Evolutionary conservation across 2,113 vertebrate genomes (phyloP).

Genomic region (Trogon surrucura): DNA sequence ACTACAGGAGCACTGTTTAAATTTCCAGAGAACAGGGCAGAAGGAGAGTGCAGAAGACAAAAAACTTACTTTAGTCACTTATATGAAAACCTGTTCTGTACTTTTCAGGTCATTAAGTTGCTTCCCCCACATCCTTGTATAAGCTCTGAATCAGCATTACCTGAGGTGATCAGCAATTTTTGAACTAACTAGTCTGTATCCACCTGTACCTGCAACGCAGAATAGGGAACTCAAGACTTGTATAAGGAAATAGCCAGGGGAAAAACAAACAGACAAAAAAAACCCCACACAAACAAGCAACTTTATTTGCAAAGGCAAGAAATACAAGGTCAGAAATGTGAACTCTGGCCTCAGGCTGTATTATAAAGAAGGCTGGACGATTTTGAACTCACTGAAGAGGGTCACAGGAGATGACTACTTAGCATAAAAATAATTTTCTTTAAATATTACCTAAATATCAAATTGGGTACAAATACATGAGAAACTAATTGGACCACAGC

Average conservation of each 20-base stretch:
- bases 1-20: neutral
- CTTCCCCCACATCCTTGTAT: neutral
- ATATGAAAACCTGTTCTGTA: neutral
- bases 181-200: neutral
- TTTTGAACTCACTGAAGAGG: neutral
- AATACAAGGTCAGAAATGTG: neutral
- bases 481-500: neutral
- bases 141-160: neutral
- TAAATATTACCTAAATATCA: neutral
- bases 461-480: neutral
- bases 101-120: neutral
- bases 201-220: fast-evolving
- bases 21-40: neutral
- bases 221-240: neutral
- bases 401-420: fast-evolving
- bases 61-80: neutral
- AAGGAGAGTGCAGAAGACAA: neutral
- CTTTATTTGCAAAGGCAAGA: neutral
- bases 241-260: neutral
- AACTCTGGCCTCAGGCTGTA: neutral
- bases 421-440: neutral
- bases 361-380: neutral
- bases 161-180: neutral
- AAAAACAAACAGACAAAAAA: neutral
- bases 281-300: too few relatives aligned